Conservation (phyloP, 2,797 vertebrate genomes). For the Bradypodion pumilum region DNA sequence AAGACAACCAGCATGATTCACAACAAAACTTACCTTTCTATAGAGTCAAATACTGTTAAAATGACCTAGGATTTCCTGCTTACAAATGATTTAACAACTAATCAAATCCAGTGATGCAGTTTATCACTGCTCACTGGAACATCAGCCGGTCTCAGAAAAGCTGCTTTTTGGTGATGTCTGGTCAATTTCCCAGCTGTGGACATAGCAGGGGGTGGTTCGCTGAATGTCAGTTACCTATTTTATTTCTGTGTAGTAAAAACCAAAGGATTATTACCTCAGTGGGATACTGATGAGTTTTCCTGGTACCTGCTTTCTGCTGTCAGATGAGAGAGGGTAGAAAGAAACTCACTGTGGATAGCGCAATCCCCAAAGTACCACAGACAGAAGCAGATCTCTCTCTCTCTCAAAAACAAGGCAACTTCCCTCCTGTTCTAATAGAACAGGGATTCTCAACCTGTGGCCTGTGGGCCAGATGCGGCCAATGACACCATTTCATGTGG, state of each 20-base stretch:
- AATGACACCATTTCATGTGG: no score
- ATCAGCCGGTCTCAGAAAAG: neutral
- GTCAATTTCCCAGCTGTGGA: neutral
- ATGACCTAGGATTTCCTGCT: neutral
- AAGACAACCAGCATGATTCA: neutral
- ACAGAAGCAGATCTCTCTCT: neutral
- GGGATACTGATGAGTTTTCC: constrained; percentile 6
- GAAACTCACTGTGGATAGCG: neutral
- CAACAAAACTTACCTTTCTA: neutral
- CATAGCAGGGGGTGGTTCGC: neutral
- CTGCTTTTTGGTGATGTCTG: neutral
- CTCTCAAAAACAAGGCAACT: neutral
- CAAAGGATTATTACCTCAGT: neutral
- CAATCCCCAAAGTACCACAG: neutral
- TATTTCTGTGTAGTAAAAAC: neutral
- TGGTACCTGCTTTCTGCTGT: neutral
- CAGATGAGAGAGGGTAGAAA: neutral
- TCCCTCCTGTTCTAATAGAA: constrained; percentile 12
- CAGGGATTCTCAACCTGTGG: neutral
- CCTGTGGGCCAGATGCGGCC: no score
- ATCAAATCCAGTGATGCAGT: neutral
- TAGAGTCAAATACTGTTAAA: neutral
- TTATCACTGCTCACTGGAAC: neutral
- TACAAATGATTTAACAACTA: constrained; percentile 6
- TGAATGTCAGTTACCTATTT: neutral